Conservation (phyloP, 2,113 vertebrate species). For the Sialia sialis region DNA sequence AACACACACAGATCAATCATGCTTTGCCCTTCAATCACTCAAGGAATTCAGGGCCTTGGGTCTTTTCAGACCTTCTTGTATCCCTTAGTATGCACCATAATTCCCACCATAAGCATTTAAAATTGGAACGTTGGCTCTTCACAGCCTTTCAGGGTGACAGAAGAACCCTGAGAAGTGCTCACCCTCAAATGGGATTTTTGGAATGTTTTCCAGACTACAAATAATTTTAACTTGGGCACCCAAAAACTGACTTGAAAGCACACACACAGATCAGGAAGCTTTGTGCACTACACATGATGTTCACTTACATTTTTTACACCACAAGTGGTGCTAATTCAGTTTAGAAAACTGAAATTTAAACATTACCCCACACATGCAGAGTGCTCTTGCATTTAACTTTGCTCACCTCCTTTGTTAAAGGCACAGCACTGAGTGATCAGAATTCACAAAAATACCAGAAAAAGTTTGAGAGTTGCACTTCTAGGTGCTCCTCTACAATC, state of each 20-base stretch:
- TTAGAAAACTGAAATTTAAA: not conserved
- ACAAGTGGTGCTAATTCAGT: not conserved
- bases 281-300: not conserved
- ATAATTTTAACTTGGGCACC: not conserved
- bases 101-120: not conserved
- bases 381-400: not conserved
- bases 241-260: not conserved
- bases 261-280: not conserved
- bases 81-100: not conserved
- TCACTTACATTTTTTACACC: not conserved
- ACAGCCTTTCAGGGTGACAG: not conserved
- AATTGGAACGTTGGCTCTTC: not conserved
- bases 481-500: not conserved
- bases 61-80: not conserved
- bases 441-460: not conserved
- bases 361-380: not conserved
- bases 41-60: not conserved
- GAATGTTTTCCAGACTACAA: not conserved
- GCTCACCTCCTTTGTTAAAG: not conserved
- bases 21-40: not conserved
- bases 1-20: not conserved
- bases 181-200: not conserved
- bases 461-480: not conserved
- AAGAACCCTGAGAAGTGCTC: not conserved
- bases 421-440: not conserved